Evolutionary conservation across 2,113 vertebrate species (phyloP), one percentile per base, ranked within the genome.

Genomic region (Zosterops pallidus): DNA sequence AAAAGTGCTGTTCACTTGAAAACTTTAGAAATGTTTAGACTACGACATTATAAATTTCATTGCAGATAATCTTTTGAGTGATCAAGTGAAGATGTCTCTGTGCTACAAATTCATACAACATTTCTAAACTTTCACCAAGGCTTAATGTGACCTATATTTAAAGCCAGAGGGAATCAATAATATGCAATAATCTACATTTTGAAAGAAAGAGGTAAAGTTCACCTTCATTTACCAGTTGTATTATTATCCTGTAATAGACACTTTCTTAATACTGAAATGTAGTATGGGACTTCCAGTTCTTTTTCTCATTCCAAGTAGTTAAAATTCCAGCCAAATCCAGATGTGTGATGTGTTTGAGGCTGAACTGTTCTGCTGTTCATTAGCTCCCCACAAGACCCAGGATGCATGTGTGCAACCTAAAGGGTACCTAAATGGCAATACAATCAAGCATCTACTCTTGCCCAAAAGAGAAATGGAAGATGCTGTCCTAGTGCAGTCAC

Each of bases 131-230:
- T 82, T 53, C 6, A 57, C 49, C 8, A 13, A 56, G 56, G 65
- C 29, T 67, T 52, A 84, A 57, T 9, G 11, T 75, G 81, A 87
- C 84, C 60, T 89, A 47, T 31, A 75, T 81, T 89, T 69, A 84
- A 82, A 75, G 49, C 28, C 31, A 89, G 18, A 89, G 21, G 9
- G 37, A 84, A 87, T 52, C 26, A 56, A 22, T 33, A 80, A 44
- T 56, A 60, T n/a, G 25, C 47, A 84, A 74, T 42, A 74, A 81
- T 42, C 33, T 39, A 63, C 13, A 64, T n/a, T 90, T 74, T 25
- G 12, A 85, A 93, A 57, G 11, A 55, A 90, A 84, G 62, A 70
- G 23, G 39, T 26, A 25, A 94, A 91, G 53, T 67, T 88, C 23
- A 62, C 18, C 44, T 92, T 76, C 11, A 29, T 81, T 78, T 47